Conservation (phyloP, 2,888 invertebrate species). For the Macropis europaea region DNA sequence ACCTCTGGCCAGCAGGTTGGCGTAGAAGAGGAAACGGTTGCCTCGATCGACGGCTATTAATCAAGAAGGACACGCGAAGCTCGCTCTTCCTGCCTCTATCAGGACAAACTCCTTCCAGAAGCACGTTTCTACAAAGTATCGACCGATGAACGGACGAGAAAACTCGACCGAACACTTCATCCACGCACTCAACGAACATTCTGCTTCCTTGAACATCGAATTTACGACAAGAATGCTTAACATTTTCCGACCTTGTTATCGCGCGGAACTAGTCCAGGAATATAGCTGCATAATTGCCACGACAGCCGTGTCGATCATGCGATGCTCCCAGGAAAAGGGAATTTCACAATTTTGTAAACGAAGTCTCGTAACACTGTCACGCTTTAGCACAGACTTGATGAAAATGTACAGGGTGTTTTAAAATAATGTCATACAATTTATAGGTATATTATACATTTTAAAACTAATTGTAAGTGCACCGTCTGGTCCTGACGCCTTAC, state of each 20-base stretch:
- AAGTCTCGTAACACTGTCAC: too few species aligned
- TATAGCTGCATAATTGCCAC: slow-evolving; percentile 19
- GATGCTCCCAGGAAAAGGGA: neutral
- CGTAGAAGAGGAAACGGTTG: slow-evolving; percentile 31
- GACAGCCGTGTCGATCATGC: slow-evolving; percentile 15
- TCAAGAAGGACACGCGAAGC: slow-evolving; percentile 65
- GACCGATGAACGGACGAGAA: slow-evolving; percentile 47
- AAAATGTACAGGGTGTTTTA: too few species aligned
- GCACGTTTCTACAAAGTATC: slow-evolving; percentile 52
- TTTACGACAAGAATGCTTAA: slow-evolving; percentile 44
- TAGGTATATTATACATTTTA: too few species aligned
- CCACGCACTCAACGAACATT: slow-evolving; percentile 41
- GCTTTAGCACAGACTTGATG: too few species aligned
- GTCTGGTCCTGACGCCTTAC: too few species aligned
- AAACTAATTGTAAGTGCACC: too few species aligned
- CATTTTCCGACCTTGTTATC: slow-evolving; percentile 33
- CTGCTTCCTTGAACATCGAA: slow-evolving; percentile 35
- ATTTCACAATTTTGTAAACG: neutral
- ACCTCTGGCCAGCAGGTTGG: slow-evolving; percentile 46
- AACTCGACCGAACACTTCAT: slow-evolving; percentile 36
- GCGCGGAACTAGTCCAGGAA: neutral
- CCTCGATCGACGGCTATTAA: slow-evolving; percentile 63
- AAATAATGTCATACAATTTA: too few species aligned
- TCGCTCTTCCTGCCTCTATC: slow-evolving; percentile 54
- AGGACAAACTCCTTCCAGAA: slow-evolving; percentile 56